These are phyloP conservation scores for Tychaedon coryphoeus DNA, from an alignment of 2,113 vertebrate species.

Conservation along the genomic window DNA sequence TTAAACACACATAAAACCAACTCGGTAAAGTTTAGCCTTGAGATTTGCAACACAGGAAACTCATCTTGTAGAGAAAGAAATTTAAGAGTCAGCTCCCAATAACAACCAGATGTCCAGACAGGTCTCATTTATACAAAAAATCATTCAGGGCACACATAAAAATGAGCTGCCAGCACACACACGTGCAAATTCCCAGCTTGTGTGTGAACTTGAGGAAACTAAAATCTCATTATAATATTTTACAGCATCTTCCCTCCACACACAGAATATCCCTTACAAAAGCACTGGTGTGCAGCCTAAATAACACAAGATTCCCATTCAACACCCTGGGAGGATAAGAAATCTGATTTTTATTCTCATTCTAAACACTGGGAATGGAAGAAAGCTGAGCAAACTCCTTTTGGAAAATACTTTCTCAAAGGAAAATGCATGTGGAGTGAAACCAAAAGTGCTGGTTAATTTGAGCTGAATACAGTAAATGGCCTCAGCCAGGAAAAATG, in stretches of 20 bases:
- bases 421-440: neutral
- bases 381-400: slow-evolving; percentile 26
- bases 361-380: neutral
- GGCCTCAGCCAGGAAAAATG: slow-evolving; percentile 18
- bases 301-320: neutral
- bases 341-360: neutral
- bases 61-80: neutral
- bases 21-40: neutral
- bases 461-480: slow-evolving; percentile 1
- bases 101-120: neutral
- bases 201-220: neutral
- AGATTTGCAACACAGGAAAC: neutral
- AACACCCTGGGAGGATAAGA: neutral
- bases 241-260: neutral
- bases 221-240: neutral
- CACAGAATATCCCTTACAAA: neutral
- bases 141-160: neutral
- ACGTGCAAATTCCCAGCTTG: neutral
- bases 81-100: neutral
- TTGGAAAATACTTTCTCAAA: slow-evolving; percentile 9
- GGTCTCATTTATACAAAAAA: neutral
- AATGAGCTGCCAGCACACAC: neutral
- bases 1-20: neutral
- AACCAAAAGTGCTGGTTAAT: neutral
- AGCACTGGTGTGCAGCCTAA: neutral